Base-by-base conservation (phyloP, 2,797 vertebrate species). In the Danio tinwini region DNA sequence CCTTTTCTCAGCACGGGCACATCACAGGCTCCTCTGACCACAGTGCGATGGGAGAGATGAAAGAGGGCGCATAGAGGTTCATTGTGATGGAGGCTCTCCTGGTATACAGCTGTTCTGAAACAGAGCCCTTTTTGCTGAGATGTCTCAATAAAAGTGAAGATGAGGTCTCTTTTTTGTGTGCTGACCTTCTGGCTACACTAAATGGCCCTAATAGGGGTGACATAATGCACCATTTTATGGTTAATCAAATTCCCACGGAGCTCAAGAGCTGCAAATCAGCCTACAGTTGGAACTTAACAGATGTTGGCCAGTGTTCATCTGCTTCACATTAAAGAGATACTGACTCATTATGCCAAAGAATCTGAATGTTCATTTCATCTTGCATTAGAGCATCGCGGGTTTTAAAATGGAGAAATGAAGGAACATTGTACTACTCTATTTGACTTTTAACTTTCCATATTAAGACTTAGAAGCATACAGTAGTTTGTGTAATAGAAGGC, bases 221-320 rank as follows among this genome's bases (percentile, higher is more conserved):
- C 92, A 93, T 92, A 93, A 94, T 91, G 90, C 89, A 88, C 84
- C 82, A 76, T 92, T 93, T 94, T 92, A 94, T 91, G 87, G 89
- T 89, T 91, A 92, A 94, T 92, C 90, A 90, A 90, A 93, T 93
- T 93, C 90, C 89, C 91, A 91, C 88, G 82, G 89, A 90, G 84
- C 82, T 89, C 86, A 89, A 86, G 85, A 88, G 86, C 73, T 79
- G 86, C 83, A 88, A 63, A 84, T 83, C 81, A 77, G 87, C 83
- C 85, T 80, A 76, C 83, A 86, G 87, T 85, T 83, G 63, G 74
- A 82, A 82, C 82, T 82, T 86, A 88, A 90, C 89, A 91, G 89
- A 93, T 91, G 89, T 85, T 87, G 63, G 81, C 76, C 79, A 84
- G 85, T 83, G 74, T 89, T 89, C 82, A 78, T 87, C 85, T 86